These are phyloP conservation scores for Dinothrombium tinctorium DNA, from an alignment of 1,140 invertebrate genomes.

Conservation along the genomic window DNA sequence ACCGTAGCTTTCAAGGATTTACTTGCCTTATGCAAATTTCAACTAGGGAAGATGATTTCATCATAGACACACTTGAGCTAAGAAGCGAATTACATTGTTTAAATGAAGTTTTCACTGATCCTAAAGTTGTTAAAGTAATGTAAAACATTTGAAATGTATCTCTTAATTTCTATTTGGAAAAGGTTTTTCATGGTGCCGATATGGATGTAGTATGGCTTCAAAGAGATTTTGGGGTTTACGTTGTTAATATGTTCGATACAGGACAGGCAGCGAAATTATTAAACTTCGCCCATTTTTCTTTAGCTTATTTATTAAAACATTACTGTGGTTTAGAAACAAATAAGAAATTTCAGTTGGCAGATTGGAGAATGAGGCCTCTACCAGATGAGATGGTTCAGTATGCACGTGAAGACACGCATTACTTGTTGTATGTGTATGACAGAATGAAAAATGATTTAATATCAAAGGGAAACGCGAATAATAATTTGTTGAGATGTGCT, in stretches of 20 bases:
- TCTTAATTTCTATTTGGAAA: constrained; percentile 8
- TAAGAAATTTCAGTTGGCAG: constrained; percentile 77
- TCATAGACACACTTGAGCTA: constrained; percentile 65
- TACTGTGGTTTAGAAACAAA: constrained; percentile 57
- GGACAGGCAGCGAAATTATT: constrained; percentile 56
- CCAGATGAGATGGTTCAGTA: constrained; percentile 58
- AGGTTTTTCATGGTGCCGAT: constrained; percentile 80
- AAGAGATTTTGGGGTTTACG: constrained; percentile 73
- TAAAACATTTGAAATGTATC: neutral
- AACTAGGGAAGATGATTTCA: constrained; percentile 55
- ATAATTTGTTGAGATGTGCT: constrained; percentile 41
- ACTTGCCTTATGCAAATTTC: constrained; percentile 60
- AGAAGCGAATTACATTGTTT: constrained; percentile 54
- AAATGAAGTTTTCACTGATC: constrained; percentile 78
- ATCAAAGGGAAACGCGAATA: constrained; percentile 36
- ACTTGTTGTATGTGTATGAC: constrained; percentile 76
- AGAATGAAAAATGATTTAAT: constrained; percentile 50
- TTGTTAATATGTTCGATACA: constrained; percentile 96
- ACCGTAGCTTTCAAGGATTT: constrained; percentile 53
- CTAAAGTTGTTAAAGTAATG: constrained; percentile 60
- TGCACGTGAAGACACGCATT: constrained; percentile 84
- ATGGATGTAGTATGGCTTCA: constrained; percentile 81
- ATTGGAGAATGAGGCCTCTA: constrained; percentile 85
- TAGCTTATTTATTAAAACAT: constrained; percentile 48
- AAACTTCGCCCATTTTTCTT: constrained; percentile 40